These are phyloP conservation scores for Zoroaster sp. DNA, from an alignment of 53 echinoderm and acorn worm species.

Conservation along the genomic window DNA sequence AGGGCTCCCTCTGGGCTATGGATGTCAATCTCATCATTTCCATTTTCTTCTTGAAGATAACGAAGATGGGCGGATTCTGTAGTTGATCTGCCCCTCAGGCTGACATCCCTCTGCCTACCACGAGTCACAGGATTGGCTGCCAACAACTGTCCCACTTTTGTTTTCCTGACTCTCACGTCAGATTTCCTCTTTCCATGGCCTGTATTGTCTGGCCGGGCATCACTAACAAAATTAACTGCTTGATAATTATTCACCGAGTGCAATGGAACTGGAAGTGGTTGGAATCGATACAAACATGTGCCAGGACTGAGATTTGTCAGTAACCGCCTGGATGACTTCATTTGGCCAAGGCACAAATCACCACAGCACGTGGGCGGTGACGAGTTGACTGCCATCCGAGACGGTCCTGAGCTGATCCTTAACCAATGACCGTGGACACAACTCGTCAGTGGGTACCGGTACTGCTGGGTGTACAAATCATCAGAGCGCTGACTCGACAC, in stretches of 20 bases:
- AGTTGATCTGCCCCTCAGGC: background rate
- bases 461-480: background rate
- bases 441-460: background rate
- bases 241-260: conserved; percentile 2
- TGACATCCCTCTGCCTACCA: background rate
- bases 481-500: background rate
- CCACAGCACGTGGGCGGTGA: conserved; percentile 42
- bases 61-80: background rate
- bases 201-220: conserved; percentile 14
- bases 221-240: conserved; percentile 26
- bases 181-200: background rate
- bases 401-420: background rate
- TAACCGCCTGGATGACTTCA: conserved; percentile 41
- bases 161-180: conserved; percentile 6
- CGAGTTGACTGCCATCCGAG: background rate
- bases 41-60: background rate
- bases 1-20: conserved; percentile 60
- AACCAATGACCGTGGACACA: background rate
- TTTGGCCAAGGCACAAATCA: conserved; percentile 13
- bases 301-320: background rate
- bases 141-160: conserved; percentile 26
- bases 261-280: background rate
- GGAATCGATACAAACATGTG: background rate
- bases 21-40: conserved; percentile 43
- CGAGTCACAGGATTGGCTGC: background rate